Base-by-base conservation (phyloP, 2,113 vertebrate genomes). In the Corythornis vintsioides region DNA sequence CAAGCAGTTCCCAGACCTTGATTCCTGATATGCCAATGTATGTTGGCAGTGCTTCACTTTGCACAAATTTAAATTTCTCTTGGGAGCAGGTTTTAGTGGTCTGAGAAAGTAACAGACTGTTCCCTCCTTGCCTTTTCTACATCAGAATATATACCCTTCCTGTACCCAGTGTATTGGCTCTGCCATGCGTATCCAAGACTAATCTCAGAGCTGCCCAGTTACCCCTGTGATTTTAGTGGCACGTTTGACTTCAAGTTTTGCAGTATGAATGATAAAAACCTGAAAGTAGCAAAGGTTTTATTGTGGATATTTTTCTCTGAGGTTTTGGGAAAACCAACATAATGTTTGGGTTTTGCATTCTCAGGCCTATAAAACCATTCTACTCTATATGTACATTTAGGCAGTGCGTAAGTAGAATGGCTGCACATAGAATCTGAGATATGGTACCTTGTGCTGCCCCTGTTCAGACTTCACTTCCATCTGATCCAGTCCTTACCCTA, bases 81-180 rank as follows among this genome's bases (percentile, higher is more conserved):
- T 75, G 73, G 80, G 76, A 96, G 65, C 57, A 85, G 66, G 43
- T 95, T 94, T 94, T 86, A 56, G n/a, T 67, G 61, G 69, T 88
- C 86, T 96, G 85, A 78, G 88, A 95, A 91, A 88, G 81, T 83
- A 93, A 84, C 92, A 95, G 60, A 15, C 80, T 90, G 65, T 94
- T 94, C 88, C 70, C 48, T 77, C 25, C 86, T 80, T 89, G 17
- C n/a, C 15, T 74, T 13, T 80, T 59, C 72, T 77, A 17, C 35
- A 64, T 74, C 43, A 83, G 53, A 90, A 5, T 56, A 14, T 53
- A 14, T 60, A 40, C 24, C 40, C 14, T 4, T 88, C 15, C 85
- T 55, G 10, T 38, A 59, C 14, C 38, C 26, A 55, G 56, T 64
- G 11, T 31, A 3, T 64, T 80, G 45, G 43, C 65, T 92, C 87